Conservation (phyloP, 2,113 vertebrate genomes). For the Cololabis saira region DNA sequence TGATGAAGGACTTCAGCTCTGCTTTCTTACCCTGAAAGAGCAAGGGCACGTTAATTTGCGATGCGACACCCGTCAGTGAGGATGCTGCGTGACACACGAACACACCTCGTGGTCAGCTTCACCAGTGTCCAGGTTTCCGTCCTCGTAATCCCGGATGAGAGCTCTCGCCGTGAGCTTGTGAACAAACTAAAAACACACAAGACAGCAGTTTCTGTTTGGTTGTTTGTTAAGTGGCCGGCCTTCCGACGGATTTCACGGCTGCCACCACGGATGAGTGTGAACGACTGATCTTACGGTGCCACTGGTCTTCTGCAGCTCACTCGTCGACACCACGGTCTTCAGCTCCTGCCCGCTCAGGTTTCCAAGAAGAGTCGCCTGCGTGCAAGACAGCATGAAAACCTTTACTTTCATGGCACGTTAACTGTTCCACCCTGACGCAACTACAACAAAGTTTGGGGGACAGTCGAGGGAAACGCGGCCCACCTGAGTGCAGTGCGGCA, state of each 20-base stretch:
- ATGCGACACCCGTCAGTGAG: neutral
- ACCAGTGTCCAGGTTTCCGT: constrained; percentile 82
- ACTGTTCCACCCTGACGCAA: too few species aligned
- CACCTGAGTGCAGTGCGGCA: constrained; percentile 88
- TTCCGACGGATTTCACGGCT: neutral
- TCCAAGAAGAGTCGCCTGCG: constrained; percentile 85
- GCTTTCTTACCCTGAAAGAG: constrained; percentile 85
- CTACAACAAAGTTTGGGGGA: too few species aligned
- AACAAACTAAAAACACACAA: constrained; percentile 81
- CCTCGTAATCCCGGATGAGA: constrained; percentile 88
- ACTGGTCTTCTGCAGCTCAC: constrained; percentile 88
- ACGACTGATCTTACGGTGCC: constrained; percentile 83
- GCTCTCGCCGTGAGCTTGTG: constrained; percentile 89
- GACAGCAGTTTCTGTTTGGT: neutral
- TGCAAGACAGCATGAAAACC: too few species aligned
- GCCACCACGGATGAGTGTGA: neutral
- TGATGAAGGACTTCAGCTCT: constrained; percentile 83
- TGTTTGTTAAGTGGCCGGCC: too few species aligned
- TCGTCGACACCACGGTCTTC: constrained; percentile 87
- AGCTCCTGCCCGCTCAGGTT: constrained; percentile 84
- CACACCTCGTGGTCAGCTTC: constrained; percentile 87
- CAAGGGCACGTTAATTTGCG: neutral
- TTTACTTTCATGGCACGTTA: too few species aligned
- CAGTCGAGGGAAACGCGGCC: too few species aligned
- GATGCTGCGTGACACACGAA: neutral